phyloP scores from a whole-genome alignment of 2,797 vertebrate species.

The Sebastes vulpes region DNA sequence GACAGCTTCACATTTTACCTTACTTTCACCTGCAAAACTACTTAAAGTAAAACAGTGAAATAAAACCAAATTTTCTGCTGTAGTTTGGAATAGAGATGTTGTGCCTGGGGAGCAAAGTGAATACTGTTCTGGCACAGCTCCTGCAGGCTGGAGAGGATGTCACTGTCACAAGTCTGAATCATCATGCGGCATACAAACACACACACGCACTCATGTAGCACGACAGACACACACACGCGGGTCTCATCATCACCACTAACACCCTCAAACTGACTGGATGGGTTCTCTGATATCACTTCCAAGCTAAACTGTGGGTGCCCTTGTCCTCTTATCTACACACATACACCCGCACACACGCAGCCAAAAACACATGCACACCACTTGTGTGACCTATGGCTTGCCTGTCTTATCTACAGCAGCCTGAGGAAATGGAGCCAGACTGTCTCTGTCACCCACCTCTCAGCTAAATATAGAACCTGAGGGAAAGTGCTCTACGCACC shows the following conservation, averaged over 20 bases:
- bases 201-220: background rate
- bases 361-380: conserved; percentile 24
- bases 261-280: conserved; percentile 46
- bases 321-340: conserved; percentile 42
- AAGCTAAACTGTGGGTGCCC: conserved; percentile 35
- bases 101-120: background rate
- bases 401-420: conserved; percentile 65
- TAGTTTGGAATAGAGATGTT: conserved; percentile 3
- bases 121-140: conserved; percentile 5
- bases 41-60: background rate
- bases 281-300: conserved; percentile 47
- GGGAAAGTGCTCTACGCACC: conserved; percentile 47
- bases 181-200: background rate
- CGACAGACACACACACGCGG: background rate
- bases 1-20: background rate
- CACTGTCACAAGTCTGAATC: conserved; percentile 28
- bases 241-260: conserved; percentile 44
- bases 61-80: background rate
- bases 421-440: conserved; percentile 76
- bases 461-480: conserved; percentile 72
- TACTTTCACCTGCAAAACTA: background rate
- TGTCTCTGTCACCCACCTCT: conserved; percentile 67
- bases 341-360: background rate
- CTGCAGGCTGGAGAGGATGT: conserved; percentile 27
- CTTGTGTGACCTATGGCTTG: conserved; percentile 59